Conservation (phyloP, 2,888 invertebrate species). For the Pycnomerus fuliginosus region DNA sequence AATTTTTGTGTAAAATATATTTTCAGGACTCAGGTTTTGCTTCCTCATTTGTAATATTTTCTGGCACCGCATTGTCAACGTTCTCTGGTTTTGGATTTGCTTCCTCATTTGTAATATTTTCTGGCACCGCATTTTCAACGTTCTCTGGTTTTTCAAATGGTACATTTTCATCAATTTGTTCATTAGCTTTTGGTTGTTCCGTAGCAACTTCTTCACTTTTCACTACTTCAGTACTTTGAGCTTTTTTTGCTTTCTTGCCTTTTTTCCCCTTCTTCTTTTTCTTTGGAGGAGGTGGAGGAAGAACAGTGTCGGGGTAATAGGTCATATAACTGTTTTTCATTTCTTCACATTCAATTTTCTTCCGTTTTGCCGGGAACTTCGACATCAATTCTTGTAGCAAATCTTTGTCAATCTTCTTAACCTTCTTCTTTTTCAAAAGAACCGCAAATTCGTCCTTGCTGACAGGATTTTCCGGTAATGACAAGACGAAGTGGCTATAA, state of each 20-base stretch:
- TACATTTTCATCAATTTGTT: too few relatives aligned
- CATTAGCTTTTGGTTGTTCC: too few relatives aligned
- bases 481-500: conserved; percentile 50
- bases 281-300: conserved; percentile 42
- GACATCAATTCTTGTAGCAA: conserved; percentile 45
- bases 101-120: too few relatives aligned
- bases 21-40: too few relatives aligned
- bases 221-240: too few relatives aligned
- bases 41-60: too few relatives aligned
- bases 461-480: conserved; percentile 43
- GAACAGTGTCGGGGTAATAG: conserved; percentile 51
- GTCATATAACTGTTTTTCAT: conserved; percentile 50
- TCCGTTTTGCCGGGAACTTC: conserved; percentile 43
- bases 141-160: too few relatives aligned
- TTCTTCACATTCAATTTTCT: conserved; percentile 45
- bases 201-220: too few relatives aligned
- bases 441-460: conserved; percentile 43
- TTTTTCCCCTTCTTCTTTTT: conserved; percentile 31
- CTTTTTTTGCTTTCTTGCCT: conserved; percentile 5
- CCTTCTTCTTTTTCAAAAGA: conserved; percentile 42
- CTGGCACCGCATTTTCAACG: too few relatives aligned
- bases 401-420: conserved; percentile 46
- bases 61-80: too few relatives aligned
- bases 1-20: conserved; percentile 3
- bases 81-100: too few relatives aligned